Evolutionary conservation across 1,140 invertebrate genomes (phyloP), one percentile per base, ranked within the genome.

Genomic region (Hylaeus volcanicus): DNA sequence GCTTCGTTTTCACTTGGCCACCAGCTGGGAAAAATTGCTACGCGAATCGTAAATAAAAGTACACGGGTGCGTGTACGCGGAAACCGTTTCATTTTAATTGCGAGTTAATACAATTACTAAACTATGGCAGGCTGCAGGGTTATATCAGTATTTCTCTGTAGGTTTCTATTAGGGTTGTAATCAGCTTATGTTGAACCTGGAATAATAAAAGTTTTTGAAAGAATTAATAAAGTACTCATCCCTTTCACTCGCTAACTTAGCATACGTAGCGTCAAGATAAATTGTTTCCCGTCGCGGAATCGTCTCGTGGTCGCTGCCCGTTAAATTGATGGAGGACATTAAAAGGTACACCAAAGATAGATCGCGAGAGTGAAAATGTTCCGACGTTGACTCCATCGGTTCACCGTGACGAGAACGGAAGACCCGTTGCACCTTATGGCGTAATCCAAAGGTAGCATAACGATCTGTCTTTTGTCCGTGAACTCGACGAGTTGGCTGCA

Each of bases 391-490:
- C 61, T 41, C 41, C 12, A 11, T 43, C 9, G 45, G 14, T 39
- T 55, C 51, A 2, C 51, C 48, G 11, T 11, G 53, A 56, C 43
- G 63, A 53, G n/a, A 43, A 74, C 55, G 8, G 65, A 51, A 56
- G 64, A 65, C 41, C 26, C 6, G 41, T 70, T 41, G 41, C 48
- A n/a, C 56, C 70, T 85, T 73, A 69, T 69, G 53, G 63, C 51
- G 72, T 82, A 78, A 83, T 84, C 74, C 81, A 64, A 64, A 76
- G 79, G 83, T 87, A 83, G 88, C 84, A 69, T 86, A 84, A 82
- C 82, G 81, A 82, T 86, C 86, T 74, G 78, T 88, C 74, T 82
- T 83, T 80, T 68, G 43, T 65, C 66, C 37, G 70, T 73, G 65
- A 78, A 88, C 71, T 55, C 56, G 66, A 71, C 74, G 53, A 75